Evolutionary conservation across 2,888 invertebrate genomes (phyloP), one percentile per base, ranked within the genome.

Genomic region (Eudiplozoon nipponicum): DNA sequence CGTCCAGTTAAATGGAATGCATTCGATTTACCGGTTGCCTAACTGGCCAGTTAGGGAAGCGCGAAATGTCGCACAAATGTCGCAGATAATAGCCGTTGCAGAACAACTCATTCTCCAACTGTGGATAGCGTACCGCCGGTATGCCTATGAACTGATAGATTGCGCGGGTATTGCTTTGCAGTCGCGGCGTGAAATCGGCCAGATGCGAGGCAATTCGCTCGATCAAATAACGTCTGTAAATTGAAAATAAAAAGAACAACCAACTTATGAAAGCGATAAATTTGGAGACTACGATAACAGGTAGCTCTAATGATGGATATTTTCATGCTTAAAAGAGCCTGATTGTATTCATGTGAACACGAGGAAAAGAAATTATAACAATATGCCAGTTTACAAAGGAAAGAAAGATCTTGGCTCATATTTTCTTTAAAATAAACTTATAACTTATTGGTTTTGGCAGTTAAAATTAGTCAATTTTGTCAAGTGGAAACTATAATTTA

Each of bases 11-110:
- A n/a, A n/a, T n/a, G n/a, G n/a, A n/a, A n/a, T n/a, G n/a, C n/a
- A n/a, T n/a, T n/a, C n/a, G 38, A 61, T 67, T 64, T 57, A 81
- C 80, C 34, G 90, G 80, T 53, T 86, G 75, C 13, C 72, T 70
- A 54, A 98, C 84, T 2, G 81, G 78, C 94, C 94, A 94, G 55
- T 84, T 72, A 3, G 86, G 84, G 63, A 90, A 94, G 50, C 69
- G 53, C 21, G 49, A 62, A 3, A 68, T 71, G 61, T 90, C 81
- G 61, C 84, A 86, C 48, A 94, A 67, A 62, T 94, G 86, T 2
- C 86, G 66, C 53, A 94, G 63, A 61, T 94, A 98, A 65, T 84
- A 98, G 58, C 81, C 80, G 61, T 78, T 80, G 63, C 94, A 94
- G 67, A 94, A 94, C 39, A 98, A 67, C 64, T 98, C 94, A 50